Evolutionary conservation across 2,113 vertebrate genomes (phyloP).

Genomic region (Galeopterus variegatus): DNA sequence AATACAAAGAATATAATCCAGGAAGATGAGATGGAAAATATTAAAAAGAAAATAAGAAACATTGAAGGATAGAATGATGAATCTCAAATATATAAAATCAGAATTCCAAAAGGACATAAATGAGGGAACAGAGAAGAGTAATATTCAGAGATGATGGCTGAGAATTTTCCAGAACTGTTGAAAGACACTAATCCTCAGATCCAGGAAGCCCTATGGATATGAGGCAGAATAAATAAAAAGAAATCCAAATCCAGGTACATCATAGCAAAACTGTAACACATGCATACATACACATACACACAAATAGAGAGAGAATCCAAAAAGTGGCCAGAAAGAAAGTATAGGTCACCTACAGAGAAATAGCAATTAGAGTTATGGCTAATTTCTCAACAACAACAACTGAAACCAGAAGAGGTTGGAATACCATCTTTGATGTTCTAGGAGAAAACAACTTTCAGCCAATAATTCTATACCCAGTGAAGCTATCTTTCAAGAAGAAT

Average conservation of each 20-base stretch:
- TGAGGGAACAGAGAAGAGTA: background rate
- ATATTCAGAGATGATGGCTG: background rate
- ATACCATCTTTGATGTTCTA: background rate
- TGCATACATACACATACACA: background rate
- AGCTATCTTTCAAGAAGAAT: constrained; percentile 19
- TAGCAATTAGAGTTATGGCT: background rate
- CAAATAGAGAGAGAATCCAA: background rate
- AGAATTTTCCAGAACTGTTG: background rate
- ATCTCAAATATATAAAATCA: background rate
- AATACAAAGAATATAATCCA: background rate
- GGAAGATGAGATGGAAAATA: background rate
- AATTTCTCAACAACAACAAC: background rate
- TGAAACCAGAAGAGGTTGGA: background rate
- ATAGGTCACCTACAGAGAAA: background rate
- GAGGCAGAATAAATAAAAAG: background rate
- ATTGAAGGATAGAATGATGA: background rate
- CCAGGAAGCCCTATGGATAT: background rate
- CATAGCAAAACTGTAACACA: background rate
- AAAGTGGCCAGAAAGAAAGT: background rate
- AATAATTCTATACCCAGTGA: background rate
- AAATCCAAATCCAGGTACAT: background rate
- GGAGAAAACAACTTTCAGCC: background rate
- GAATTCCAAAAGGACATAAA: background rate
- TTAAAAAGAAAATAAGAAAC: background rate
- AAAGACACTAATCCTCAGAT: background rate